Base-by-base conservation (phyloP, 2,113 vertebrate species). In the Psammodynastes pulverulentus region DNA sequence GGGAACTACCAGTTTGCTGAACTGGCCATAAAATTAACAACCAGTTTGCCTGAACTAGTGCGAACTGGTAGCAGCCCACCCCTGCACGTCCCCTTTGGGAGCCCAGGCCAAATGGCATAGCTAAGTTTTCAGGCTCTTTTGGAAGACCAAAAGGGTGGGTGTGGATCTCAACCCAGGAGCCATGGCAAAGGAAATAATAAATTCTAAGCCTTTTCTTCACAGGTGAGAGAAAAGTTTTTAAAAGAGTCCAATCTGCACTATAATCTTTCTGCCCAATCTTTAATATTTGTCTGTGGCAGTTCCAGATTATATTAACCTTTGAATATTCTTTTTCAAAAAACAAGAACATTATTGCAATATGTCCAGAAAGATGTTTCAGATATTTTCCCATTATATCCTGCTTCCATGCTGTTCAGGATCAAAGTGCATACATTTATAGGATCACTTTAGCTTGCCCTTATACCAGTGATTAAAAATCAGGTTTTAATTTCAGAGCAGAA, bases 261-360 rank as follows among this genome's bases (percentile, higher is more conserved):
- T 86, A 54, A 45, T 21, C 9, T 91, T 48, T 39, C 52, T 10
- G 23, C 19, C 43, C 19, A 56, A 29, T 45, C 29, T 8, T 15
- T 46, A 84, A 54, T 34, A 15, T 24, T 79, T 84, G 29, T 45
- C 79, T 86, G 43, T 2, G 29, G 21, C 29, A 84, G 17, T 29
- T 56, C 52, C 34, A 45, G 19, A 12, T 19, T 45, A 48, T 92
- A 56, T 52, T 87, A 93, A 89, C 93, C 89, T 87, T 43, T 86
- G 67, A 88, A 43, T 91, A 92, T 53, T 79, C 93, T 17, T 93
- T 94, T 91, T 88, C 2, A 0, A 86, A 85, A 84, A 48, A 85
- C 87, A 84, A 48, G 90, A 90, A 87, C 93, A 92, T 95, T 91
- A 85, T 62, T 58, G 48, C 89, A 92, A 54, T n/a, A 53, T 92